These are phyloP conservation scores for Lethrus apterus DNA, from an alignment of 1,140 invertebrate species.

Conservation along the genomic window DNA sequence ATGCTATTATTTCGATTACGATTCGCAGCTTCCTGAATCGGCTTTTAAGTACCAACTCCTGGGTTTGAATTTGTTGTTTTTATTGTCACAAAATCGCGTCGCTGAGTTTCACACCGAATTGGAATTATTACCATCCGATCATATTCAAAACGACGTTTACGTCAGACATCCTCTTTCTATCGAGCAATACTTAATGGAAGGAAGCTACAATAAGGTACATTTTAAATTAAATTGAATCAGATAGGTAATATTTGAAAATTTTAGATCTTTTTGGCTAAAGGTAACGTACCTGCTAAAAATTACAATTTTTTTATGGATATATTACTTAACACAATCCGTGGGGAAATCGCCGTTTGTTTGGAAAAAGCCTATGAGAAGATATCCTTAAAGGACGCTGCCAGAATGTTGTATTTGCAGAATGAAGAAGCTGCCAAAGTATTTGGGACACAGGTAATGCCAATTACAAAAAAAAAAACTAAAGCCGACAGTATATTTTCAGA, in stretches of 20 bases:
- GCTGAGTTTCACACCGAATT: conserved; percentile 99
- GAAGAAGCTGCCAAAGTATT: conserved; percentile 72
- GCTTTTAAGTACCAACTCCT: conserved; percentile 92
- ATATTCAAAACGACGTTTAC: conserved; percentile 89
- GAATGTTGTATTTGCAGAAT: conserved; percentile 81
- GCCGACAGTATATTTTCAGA: too few relatives aligned
- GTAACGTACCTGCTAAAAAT: conserved; percentile 90
- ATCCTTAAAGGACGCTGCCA: conserved; percentile 75
- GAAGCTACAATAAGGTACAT: conserved; percentile 91
- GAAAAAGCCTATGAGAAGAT: conserved; percentile 94
- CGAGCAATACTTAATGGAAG: conserved; percentile 99
- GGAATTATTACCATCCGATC: conserved; percentile 87
- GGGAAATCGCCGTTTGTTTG: conserved; percentile 93
- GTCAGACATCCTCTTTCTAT: conserved; percentile 91
- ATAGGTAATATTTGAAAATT: too few relatives aligned
- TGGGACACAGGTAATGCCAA: conserved; percentile 56
- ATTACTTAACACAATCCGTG: conserved; percentile 87
- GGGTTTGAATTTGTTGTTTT: conserved; percentile 89
- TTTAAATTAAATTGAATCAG: too few relatives aligned
- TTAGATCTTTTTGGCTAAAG: conserved; percentile 75
- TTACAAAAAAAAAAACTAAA: conserved; percentile 20
- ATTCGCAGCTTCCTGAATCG: conserved; percentile 81
- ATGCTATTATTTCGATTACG: conserved; percentile 96
- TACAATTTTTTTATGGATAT: conserved; percentile 98
- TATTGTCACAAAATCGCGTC: conserved; percentile 94